Percentiles rank a stretch among this genome's conserved stretches.
phyloP scores from a whole-genome alignment of 2,113 vertebrate species.

The Plectropomus leopardus region DNA sequence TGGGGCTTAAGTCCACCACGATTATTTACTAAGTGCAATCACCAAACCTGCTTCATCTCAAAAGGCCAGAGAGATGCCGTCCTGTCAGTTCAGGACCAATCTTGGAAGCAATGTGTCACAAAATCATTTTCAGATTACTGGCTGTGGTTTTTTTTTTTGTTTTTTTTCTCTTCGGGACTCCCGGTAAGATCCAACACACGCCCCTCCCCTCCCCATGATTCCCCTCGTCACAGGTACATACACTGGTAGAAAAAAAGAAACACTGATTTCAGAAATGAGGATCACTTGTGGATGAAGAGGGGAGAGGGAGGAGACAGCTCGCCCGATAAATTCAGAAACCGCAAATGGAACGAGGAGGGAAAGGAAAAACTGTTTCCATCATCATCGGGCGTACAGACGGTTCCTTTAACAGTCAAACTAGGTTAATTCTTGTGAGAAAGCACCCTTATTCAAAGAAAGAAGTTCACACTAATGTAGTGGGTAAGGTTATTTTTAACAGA shows the following conservation, averaged over 20 bases:
- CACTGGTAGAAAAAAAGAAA: constrained; percentile 68
- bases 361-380: constrained; percentile 6
- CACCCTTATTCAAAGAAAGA: constrained; percentile 40
- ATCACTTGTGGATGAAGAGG: constrained; percentile 75
- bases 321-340: constrained; percentile 27
- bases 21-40: constrained; percentile 52
- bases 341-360: constrained; percentile 9
- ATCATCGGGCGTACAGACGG: constrained; percentile 2
- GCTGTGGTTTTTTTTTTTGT: constrained; percentile 7
- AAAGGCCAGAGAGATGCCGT: constrained; percentile 52
- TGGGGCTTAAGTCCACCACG: constrained; percentile 34
- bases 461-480: constrained; percentile 81
- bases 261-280: constrained; percentile 79
- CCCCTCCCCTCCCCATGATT: constrained; percentile 25
- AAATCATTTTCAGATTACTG: constrained; percentile 32
- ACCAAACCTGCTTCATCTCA: constrained; percentile 45
- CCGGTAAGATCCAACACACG: constrained; percentile 42
- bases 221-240: constrained; percentile 64
- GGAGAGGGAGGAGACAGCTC: constrained; percentile 50
- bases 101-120: constrained; percentile 41
- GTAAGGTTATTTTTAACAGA: constrained; percentile 50
- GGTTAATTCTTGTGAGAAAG: constrained; percentile 21
- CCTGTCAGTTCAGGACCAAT: constrained; percentile 51
- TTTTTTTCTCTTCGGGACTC: constrained; percentile 48
- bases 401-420: constrained; percentile 22